Evolutionary conservation across 2,113 vertebrate species (phyloP).

Genomic region (Thermophis baileyi): DNA sequence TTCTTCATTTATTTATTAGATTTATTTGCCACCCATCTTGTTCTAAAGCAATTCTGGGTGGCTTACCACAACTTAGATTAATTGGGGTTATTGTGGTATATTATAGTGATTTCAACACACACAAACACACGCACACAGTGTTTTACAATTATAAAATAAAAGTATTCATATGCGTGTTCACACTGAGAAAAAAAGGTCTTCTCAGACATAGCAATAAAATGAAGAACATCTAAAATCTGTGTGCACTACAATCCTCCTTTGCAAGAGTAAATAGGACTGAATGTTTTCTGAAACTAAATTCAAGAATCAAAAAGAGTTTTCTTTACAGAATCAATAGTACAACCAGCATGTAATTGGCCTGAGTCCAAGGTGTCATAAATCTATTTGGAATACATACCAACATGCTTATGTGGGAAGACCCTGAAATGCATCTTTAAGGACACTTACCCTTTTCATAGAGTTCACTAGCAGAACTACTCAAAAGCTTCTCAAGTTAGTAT

Average conservation of each 20-base stretch:
- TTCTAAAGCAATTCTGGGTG: not conserved
- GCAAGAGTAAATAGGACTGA: not conserved
- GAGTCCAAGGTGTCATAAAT: not conserved
- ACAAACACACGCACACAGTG: not conserved
- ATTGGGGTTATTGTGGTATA: not conserved
- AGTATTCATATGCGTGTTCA: not conserved
- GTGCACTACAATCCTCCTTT: not conserved
- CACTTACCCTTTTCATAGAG: not conserved
- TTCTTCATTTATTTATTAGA: not conserved
- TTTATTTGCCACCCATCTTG: not conserved
- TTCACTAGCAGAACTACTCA: not conserved
- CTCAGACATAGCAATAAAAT: not conserved
- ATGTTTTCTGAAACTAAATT: not conserved
- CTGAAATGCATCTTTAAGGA: not conserved
- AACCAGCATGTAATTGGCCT: not conserved
- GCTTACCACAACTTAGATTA: not conserved
- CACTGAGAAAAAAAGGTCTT: not conserved
- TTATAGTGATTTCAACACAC: not conserved
- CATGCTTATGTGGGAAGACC: not conserved
- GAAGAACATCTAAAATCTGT: not conserved
- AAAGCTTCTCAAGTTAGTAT: fast-evolving
- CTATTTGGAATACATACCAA: not conserved
- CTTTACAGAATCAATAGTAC: not conserved
- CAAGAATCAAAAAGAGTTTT: not conserved
- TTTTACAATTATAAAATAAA: not conserved